Evolutionary conservation across 2,888 invertebrate species (phyloP), one percentile per base, ranked within the genome.

Genomic region (Phyllotreta cruciferae): DNA sequence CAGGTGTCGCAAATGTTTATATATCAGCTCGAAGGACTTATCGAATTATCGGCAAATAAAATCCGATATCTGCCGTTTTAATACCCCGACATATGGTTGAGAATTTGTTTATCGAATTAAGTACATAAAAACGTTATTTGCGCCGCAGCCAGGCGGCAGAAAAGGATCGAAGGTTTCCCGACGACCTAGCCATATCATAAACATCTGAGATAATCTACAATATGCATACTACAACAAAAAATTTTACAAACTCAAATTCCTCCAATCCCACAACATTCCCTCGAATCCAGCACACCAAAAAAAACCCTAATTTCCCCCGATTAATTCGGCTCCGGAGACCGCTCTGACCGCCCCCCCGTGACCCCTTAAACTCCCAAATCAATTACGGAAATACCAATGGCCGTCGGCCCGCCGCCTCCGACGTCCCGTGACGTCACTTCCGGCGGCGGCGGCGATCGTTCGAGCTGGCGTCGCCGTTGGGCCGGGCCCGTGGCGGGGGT

Each of bases 341-440:
- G 24, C 24, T 24, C 24, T 4, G 4, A 24, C 36, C 66, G 61
- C 68, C 47, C 37, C 24, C 45, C 49, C 49, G 50, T 50, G 11
- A 39, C 10, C n/a, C 14, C 47, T 66, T 70, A 69, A 71, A 64
- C 71, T 71, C 72, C 71, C 70, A 70, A 70, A 74, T 74, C 72
- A 74, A 74, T 74, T 74, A 70, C 69, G 64, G 63, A 61, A 63
- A 65, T 67, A 71, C 70, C 70, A 72, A 72, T 71, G 70, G 71
- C 70, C 65, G 56, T 66, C 60, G 60, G 41, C 58, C 66, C 66
- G 66, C 69, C 72, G 68, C 60, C 66, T 61, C 64, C 56, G 38
- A 56, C 56, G 61, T 60, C 54, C 64, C 60, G 24, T 75, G 71
- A 73, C 75, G 76, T 76, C 75, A 75, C 69, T 53, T 53, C 60